Evolutionary conservation across 37 sponge, comb jelly and placozoan genomes (phyloP).

Genomic region (Haliclona indistincta): DNA sequence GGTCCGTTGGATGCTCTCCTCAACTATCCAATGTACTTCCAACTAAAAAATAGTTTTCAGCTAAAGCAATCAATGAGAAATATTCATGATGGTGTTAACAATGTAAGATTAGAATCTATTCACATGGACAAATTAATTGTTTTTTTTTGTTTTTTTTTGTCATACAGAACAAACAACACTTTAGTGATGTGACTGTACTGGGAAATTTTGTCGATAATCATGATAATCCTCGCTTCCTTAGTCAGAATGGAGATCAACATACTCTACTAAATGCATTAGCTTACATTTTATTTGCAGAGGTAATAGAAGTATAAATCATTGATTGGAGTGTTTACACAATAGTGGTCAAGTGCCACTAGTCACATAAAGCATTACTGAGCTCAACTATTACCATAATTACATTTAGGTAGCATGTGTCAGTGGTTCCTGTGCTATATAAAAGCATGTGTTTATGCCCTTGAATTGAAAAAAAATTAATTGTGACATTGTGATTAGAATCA

Average conservation of each 20-base stretch:
- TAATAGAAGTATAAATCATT: constrained; percentile 7
- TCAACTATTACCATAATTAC: too few species aligned
- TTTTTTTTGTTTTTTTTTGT: not conserved
- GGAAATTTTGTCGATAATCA: constrained; percentile 85
- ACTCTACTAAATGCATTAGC: constrained; percentile 66
- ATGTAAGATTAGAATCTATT: constrained; percentile 7
- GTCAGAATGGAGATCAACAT: constrained; percentile 37
- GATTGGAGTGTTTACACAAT: not conserved
- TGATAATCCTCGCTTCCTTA: constrained; percentile 71
- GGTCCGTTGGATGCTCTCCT: constrained; percentile 54
- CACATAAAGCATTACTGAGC: too few species aligned
- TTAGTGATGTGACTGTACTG: constrained; percentile 60
- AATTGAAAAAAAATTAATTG: too few species aligned
- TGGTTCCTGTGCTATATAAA: too few species aligned
- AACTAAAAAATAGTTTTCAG: constrained; percentile 59
- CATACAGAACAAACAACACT: constrained; percentile 26
- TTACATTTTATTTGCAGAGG: constrained; percentile 76
- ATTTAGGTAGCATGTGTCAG: too few species aligned
- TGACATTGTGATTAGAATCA: too few species aligned
- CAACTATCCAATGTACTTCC: constrained; percentile 86
- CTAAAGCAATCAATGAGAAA: constrained; percentile 50
- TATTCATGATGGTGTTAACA: constrained; percentile 57
- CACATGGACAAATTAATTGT: not conserved
- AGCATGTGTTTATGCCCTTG: too few species aligned
- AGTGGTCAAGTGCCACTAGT: not conserved